These are phyloP conservation scores for Teleopsis dalmanni DNA, from an alignment of 1,140 invertebrate species.

Conservation along the genomic window DNA sequence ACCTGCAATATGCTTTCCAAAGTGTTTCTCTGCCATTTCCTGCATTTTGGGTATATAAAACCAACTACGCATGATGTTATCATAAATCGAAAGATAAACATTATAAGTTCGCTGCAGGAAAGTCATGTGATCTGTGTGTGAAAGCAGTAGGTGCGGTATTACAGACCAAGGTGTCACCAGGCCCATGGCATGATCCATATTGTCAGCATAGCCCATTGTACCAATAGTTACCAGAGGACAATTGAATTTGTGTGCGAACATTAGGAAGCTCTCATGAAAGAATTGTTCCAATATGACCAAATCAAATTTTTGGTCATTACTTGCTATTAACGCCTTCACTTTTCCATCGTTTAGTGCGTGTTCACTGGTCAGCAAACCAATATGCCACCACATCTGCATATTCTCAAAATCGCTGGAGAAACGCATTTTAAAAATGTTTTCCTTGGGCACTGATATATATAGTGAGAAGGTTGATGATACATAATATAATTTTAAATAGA, in stretches of 20 bases:
- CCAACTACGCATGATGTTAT: slow-evolving; percentile 31
- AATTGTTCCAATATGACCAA: slow-evolving; percentile 51
- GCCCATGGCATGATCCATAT: slow-evolving; percentile 48
- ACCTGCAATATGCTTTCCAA: slow-evolving; percentile 24
- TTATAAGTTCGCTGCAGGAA: slow-evolving; percentile 33
- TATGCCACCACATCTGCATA: slow-evolving; percentile 39
- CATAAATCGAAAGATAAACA: slow-evolving; percentile 32
- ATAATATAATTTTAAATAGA: not conserved
- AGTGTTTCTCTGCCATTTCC: slow-evolving; percentile 34
- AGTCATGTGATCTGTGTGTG: slow-evolving; percentile 42
- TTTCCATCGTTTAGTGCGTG: slow-evolving; percentile 45
- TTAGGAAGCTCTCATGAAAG: slow-evolving; percentile 50
- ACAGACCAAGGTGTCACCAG: slow-evolving; percentile 49
- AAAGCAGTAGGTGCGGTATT: slow-evolving; percentile 45
- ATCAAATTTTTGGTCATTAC: slow-evolving; percentile 46
- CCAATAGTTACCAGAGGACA: slow-evolving; percentile 49
- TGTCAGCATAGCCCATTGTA: slow-evolving; percentile 46
- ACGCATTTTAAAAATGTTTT: slow-evolving; percentile 36
- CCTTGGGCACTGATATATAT: slow-evolving; percentile 28
- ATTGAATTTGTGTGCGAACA: slow-evolving; percentile 50
- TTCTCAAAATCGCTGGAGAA: slow-evolving; percentile 36
- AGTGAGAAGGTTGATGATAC: not conserved
- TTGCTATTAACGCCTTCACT: slow-evolving; percentile 44
- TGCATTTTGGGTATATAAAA: slow-evolving; percentile 41
- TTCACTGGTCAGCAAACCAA: slow-evolving; percentile 46